Conservation (phyloP, 2,113 vertebrate species). For the Synodontis membranacea region DNA sequence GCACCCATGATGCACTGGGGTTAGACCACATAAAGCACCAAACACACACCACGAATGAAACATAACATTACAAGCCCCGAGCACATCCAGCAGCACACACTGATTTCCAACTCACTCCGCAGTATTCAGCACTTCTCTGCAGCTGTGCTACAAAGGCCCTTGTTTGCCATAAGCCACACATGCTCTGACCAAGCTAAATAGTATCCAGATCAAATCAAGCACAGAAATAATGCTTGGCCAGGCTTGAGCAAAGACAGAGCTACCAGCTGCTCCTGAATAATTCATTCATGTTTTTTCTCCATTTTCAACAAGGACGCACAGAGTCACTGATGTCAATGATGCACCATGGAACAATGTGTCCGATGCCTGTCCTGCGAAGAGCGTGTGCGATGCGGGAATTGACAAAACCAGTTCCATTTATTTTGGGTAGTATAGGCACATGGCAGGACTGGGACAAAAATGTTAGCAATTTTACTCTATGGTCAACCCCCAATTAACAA, state of each 20-base stretch:
- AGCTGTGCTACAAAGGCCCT: constrained; percentile 43
- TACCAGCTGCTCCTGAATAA: constrained; percentile 19
- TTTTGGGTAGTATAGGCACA: neutral
- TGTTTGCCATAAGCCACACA: constrained; percentile 26
- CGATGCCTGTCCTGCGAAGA: neutral
- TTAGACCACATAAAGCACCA: constrained; percentile 58
- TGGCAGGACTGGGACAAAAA: neutral
- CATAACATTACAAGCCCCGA: constrained; percentile 31
- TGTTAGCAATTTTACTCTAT: neutral
- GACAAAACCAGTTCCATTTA: neutral
- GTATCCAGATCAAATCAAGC: constrained; percentile 32
- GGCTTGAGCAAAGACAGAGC: neutral
- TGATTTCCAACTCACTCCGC: constrained; percentile 63
- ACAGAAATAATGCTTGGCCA: neutral
- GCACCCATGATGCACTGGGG: constrained; percentile 57
- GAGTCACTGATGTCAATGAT: neutral
- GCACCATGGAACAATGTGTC: neutral
- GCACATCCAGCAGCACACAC: constrained; percentile 59
- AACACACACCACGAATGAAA: constrained; percentile 67
- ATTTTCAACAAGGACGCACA: neutral
- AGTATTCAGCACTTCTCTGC: constrained; percentile 68
- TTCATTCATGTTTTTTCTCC: neutral
- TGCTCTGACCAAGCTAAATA: constrained; percentile 18
- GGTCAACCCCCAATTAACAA: neutral
- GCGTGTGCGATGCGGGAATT: neutral